Evolutionary conservation across 2,888 invertebrate species (phyloP), one percentile per base, ranked within the genome.

Genomic region (Anthophora plumipes): DNA sequence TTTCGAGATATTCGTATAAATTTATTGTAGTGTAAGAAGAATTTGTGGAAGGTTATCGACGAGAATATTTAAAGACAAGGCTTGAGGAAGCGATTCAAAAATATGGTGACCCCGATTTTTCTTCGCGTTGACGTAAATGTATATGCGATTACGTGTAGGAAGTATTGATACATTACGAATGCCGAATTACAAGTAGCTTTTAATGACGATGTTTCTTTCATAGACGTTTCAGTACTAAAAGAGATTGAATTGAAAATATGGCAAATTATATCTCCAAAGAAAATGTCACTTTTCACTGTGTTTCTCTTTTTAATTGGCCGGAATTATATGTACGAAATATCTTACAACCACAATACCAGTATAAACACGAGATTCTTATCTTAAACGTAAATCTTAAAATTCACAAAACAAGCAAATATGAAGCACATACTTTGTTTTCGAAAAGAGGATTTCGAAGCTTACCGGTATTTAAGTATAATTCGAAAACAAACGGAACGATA

Each of bases 71-170:
- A 31, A 41, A n/a, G 20, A 41, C 2, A 3, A 3, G 31, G 4
- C 4, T 4, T 4, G 31, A 25, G 41, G 41, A 60, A 43, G 20
- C 17, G 60, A 59, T 7, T 59, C 20, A 12, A 14, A 20, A 59
- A 59, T 20, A 59, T 20, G 3, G 20, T 59, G 59, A 59, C 59
- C 57, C 31, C 3, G 12, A 59, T 41, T 59, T 39, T 20, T 41
- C 41, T 57, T 37, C 59, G 41, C 9, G 12, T 59, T 41, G 12
- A 59, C 41, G 59, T 57, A 57, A 39, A 57, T 17, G n/a, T n/a
- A n/a, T n/a, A n/a, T n/a, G n/a, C n/a, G n/a, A n/a, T n/a, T 39
- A 57, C 14, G 41, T 12, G 41, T 41, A 41, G 20, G 14, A 41
- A 41, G 6, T 6, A 4, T n/a, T 20, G 11, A 52, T 25, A 0